A percentile compares a stretch with the other conserved stretches of the same genome.
These are phyloP conservation scores for Drosophila arizonae DNA, from an alignment of 1,140 invertebrate species.

Conservation along the genomic window DNA sequence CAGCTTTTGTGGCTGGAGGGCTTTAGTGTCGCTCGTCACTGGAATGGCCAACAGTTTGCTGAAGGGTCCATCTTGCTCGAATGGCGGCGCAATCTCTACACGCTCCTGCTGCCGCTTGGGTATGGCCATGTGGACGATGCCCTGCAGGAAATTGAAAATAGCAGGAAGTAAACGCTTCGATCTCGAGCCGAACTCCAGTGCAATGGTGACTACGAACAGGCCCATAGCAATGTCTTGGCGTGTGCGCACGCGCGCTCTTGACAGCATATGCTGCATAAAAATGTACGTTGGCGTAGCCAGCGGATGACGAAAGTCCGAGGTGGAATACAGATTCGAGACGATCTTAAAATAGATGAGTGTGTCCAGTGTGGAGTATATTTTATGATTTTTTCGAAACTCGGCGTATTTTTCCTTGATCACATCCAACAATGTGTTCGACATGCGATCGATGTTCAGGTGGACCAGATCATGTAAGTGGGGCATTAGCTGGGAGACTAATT, in stretches of 20 bases:
- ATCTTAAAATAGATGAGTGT: conserved; percentile 92
- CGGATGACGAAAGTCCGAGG: conserved; percentile 94
- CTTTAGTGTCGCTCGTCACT: conserved; percentile 32
- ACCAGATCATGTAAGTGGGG: conserved; percentile 89
- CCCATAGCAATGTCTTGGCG: conserved; percentile 89
- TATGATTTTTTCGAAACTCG: conserved; percentile 86
- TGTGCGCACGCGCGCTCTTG: conserved; percentile 85
- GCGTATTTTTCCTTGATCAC: conserved; percentile 90
- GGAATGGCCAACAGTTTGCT: conserved; percentile 66
- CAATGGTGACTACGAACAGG: conserved; percentile 89
- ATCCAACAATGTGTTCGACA: conserved; percentile 86
- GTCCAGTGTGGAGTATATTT: conserved; percentile 88
- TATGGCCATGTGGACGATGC: conserved; percentile 87
- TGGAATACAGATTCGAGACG: conserved; percentile 90
- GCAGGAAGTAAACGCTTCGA: conserved; percentile 92
- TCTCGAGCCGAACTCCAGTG: conserved; percentile 90
- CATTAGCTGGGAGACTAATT: conserved; percentile 86
- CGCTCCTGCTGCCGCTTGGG: conserved; percentile 84
- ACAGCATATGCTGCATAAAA: conserved; percentile 92
- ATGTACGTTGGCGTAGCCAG: conserved; percentile 92
- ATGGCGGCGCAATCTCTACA: conserved; percentile 87
- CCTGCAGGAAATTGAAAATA: conserved; percentile 89
- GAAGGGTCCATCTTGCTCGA: conserved; percentile 84
- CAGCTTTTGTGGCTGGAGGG: conserved; percentile 35
- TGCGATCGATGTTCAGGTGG: conserved; percentile 87